These are phyloP conservation scores for Scytalopus superciliaris DNA, from an alignment of 2,113 vertebrate genomes.

Conservation along the genomic window DNA sequence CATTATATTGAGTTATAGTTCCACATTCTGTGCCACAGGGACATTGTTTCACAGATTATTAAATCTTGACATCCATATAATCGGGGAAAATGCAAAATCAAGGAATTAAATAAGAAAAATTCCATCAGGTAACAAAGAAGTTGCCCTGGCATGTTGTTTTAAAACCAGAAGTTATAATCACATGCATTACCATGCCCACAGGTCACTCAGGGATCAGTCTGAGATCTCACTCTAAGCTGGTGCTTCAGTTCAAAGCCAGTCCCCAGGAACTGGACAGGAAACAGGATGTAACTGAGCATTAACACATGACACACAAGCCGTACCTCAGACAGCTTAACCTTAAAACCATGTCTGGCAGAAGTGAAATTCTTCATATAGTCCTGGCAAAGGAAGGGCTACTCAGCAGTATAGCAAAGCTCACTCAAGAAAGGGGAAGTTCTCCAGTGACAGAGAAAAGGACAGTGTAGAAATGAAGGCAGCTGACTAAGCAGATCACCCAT, in stretches of 20 bases:
- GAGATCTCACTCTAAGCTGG: neutral
- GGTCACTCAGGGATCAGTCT: too few species aligned
- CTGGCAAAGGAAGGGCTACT: neutral
- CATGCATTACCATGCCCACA: neutral
- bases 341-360: neutral
- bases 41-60: neutral
- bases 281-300: neutral
- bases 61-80: neutral
- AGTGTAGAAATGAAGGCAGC: neutral
- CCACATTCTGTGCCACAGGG: neutral
- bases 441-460: neutral
- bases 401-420: neutral
- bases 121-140: neutral
- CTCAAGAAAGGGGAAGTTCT: neutral
- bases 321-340: neutral
- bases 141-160: neutral
- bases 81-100: neutral
- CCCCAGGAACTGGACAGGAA: neutral
- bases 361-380: neutral
- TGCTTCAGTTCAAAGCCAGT: neutral
- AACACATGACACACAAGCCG: neutral
- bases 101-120: neutral
- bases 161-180: neutral
- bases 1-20: neutral
- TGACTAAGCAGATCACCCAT: neutral